A percentile compares a stretch with the other conserved stretches of the same genome.
Conservation (phyloP, 2,797 vertebrate genomes). For the Syngnathus acus region DNA sequence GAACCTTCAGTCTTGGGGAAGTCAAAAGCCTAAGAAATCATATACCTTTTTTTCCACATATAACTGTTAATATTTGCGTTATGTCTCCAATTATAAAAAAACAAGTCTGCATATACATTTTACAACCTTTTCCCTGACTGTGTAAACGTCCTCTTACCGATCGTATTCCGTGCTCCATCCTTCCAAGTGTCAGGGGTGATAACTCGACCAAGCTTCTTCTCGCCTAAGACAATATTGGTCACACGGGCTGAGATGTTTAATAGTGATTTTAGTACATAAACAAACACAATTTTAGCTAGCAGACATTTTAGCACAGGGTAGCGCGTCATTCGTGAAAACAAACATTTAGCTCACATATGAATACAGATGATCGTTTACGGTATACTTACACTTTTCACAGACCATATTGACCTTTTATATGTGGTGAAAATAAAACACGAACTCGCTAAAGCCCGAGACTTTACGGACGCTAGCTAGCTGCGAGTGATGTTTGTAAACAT, state of each 20-base stretch:
- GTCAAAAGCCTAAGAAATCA: too few species aligned
- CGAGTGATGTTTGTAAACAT: not conserved
- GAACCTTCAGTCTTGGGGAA: too few species aligned
- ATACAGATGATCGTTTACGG: not conserved
- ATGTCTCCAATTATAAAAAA: not conserved
- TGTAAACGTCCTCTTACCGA: conserved; percentile 68
- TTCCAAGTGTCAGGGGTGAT: conserved; percentile 99
- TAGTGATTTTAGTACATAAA: too few species aligned
- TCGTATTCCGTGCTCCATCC: conserved; percentile 94
- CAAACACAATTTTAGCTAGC: not conserved
- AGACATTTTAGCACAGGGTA: not conserved
- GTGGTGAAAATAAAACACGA: not conserved
- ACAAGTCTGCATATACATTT: not conserved
- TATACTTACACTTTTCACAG: conserved; percentile 72
- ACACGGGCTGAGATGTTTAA: not conserved
- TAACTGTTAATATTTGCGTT: too few species aligned
- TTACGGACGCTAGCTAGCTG: not conserved
- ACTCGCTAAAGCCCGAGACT: not conserved
- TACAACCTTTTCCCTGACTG: not conserved
- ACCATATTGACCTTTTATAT: conserved; percentile 54
- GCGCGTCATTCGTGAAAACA: not conserved
- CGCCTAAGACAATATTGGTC: conserved; percentile 66
- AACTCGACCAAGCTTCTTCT: conserved; percentile 93
- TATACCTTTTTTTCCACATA: too few species aligned
- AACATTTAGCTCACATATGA: not conserved